Percentiles rank a stretch among this genome's conserved stretches.
phyloP scores from a whole-genome alignment of 1,140 invertebrate genomes.

The Leptinotarsa defecta region DNA sequence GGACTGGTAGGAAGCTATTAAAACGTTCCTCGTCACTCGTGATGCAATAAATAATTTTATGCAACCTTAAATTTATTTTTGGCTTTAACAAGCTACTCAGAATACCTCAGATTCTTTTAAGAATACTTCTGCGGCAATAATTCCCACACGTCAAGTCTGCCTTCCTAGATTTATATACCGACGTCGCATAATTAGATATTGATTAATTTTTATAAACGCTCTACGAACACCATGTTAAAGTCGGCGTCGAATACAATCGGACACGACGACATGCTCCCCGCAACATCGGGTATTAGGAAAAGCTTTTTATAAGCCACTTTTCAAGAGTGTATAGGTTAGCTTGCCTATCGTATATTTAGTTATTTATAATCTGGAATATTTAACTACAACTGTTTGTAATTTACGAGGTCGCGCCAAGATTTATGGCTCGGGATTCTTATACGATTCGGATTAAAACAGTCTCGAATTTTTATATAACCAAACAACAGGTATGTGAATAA shows the following conservation, averaged over 20 bases:
- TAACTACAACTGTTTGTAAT: constrained; percentile 57
- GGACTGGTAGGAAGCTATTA: constrained; percentile 17
- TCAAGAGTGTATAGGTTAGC: constrained; percentile 27
- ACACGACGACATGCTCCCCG: constrained; percentile 48
- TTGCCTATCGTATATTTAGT: constrained; percentile 47
- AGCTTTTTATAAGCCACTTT: constrained; percentile 48
- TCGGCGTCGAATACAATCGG: constrained; percentile 38
- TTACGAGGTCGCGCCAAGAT: constrained; percentile 57
- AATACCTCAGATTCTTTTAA: constrained; percentile 43
- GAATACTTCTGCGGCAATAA: constrained; percentile 45
- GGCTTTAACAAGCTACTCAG: constrained; percentile 42
- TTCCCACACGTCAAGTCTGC: constrained; percentile 32
- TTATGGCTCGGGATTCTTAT: constrained; percentile 56
- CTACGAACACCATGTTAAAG: constrained; percentile 46
- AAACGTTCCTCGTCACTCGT: constrained; percentile 32
- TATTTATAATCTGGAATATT: constrained; percentile 59
- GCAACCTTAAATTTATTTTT: constrained; percentile 46
- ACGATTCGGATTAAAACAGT: constrained; percentile 55
- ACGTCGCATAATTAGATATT: constrained; percentile 54
- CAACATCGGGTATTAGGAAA: constrained; percentile 52
- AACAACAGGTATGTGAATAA: constrained; percentile 53
- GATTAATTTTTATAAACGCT: constrained; percentile 53
- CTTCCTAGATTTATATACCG: constrained; percentile 41
- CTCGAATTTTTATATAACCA: constrained; percentile 52
- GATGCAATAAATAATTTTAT: constrained; percentile 43